A percentile compares a stretch with the other conserved stretches of the same genome.
These are phyloP conservation scores for Erpobdella octoculata DNA, from an alignment of 2,888 invertebrate genomes.

Conservation along the genomic window DNA sequence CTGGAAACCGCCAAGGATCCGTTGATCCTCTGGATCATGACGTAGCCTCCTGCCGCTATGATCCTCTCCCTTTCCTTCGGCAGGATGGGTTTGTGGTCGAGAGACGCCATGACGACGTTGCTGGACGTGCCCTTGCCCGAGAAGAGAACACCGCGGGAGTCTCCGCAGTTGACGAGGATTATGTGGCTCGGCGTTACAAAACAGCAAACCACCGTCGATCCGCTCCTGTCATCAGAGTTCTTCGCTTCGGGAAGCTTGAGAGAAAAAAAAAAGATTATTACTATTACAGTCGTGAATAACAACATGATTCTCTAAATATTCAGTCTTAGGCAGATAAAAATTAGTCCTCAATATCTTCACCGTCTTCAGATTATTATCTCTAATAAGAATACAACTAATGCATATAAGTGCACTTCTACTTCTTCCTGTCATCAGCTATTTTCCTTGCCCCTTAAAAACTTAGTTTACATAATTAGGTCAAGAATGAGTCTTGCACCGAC, in stretches of 20 bases:
- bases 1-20: conserved; percentile 88
- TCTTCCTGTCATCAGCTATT: no score
- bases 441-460: no score
- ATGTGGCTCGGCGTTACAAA: conserved; percentile 77
- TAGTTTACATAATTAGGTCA: no score
- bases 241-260: conserved; percentile 54
- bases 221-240: conserved; percentile 83
- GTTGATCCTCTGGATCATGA: conserved; percentile 90
- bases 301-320: no score
- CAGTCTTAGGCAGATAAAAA: no score
- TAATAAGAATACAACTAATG: no score
- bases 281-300: no score
- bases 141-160: conserved; percentile 81
- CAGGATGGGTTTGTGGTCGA: conserved; percentile 73
- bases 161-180: conserved; percentile 54
- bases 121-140: conserved; percentile 57
- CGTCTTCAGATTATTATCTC: no score
- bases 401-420: no score
- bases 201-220: conserved; percentile 95
- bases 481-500: no score
- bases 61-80: conserved; percentile 82
- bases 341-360: no score
- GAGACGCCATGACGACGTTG: conserved; percentile 72
- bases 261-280: not conserved
- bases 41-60: conserved; percentile 86